A percentile compares a stretch with the other conserved stretches of the same genome.
phyloP scores from a whole-genome alignment of 2,888 invertebrate species.

The Cephus runcator region DNA sequence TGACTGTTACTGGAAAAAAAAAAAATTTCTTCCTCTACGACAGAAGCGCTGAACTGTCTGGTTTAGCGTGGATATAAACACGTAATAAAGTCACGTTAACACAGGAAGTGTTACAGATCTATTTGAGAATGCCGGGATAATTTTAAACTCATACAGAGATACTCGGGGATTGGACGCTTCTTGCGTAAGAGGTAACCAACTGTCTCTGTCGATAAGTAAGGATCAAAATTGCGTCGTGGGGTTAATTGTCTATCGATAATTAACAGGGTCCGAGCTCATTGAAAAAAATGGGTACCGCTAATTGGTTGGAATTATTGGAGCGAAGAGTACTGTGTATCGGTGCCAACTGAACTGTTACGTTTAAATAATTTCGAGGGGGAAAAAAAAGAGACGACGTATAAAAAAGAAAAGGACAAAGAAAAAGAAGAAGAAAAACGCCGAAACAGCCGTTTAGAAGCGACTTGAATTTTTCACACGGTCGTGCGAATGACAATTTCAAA shows the following conservation, averaged over 20 bases:
- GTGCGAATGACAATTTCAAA: not conserved
- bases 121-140: not conserved
- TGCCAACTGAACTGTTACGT: slow-evolving; percentile 21
- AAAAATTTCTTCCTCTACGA: not conserved
- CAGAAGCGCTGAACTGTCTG: not conserved
- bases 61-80: not conserved
- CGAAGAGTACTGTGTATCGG: slow-evolving; percentile 23
- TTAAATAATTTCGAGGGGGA: not conserved
- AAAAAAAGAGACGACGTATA: no score
- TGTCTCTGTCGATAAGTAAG: not conserved
- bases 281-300: slow-evolving; percentile 6
- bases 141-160: not conserved
- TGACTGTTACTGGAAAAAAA: not conserved
- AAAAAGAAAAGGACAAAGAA: not conserved
- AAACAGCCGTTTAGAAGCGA: not conserved
- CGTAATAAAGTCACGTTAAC: not conserved
- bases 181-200: not conserved
- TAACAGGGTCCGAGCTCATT: not conserved
- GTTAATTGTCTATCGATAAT: not conserved
- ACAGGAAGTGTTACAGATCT: not conserved
- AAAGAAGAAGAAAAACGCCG: not conserved
- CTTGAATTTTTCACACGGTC: slow-evolving; percentile 16
- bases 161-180: not conserved
- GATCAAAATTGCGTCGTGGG: not conserved
- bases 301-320: slow-evolving; percentile 27